Evolutionary conservation across 1,140 invertebrate species (phyloP).

Genomic region (Drosophila persimilis): DNA sequence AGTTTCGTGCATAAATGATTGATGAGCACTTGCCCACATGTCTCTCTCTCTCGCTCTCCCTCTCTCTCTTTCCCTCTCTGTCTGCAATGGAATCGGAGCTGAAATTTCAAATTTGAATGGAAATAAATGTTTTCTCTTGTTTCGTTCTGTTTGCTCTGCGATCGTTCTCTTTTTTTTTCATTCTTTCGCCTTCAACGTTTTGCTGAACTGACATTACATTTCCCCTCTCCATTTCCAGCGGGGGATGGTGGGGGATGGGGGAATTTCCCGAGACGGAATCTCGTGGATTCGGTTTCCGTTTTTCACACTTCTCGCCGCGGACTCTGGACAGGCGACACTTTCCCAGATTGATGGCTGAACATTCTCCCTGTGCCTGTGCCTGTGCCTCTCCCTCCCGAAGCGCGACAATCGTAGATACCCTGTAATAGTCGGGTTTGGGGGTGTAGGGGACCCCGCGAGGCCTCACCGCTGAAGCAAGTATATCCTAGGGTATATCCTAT

Average conservation of each 20-base stretch:
- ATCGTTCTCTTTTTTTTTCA: slow-evolving; percentile 7
- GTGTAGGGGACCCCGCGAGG: too few species aligned
- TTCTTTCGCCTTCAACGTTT: background rate
- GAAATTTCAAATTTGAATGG: slow-evolving; percentile 47
- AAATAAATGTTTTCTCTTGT: slow-evolving; percentile 37
- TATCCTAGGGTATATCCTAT: too few species aligned
- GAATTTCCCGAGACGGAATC: slow-evolving; percentile 37
- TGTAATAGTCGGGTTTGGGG: too few species aligned
- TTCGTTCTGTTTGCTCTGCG: slow-evolving; percentile 17
- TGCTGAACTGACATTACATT: slow-evolving; percentile 13
- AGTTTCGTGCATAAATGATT: slow-evolving; percentile 69
- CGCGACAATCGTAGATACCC: background rate
- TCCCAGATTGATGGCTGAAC: slow-evolving; percentile 58
- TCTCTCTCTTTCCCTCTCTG: background rate
- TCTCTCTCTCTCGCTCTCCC: slow-evolving; percentile 19
- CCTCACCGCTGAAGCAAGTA: too few species aligned
- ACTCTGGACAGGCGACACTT: slow-evolving; percentile 53
- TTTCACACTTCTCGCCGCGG: background rate
- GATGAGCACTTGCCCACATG: slow-evolving; percentile 56
- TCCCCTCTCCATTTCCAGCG: slow-evolving; percentile 22
- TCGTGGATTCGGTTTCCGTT: background rate
- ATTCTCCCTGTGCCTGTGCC: slow-evolving; percentile 17
- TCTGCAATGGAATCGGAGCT: slow-evolving; percentile 37
- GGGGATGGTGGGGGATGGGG: slow-evolving; percentile 1
- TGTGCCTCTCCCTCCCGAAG: too few species aligned